Conservation (phyloP, 2,113 vertebrate species). For the Dasypus novemcinctus region DNA sequence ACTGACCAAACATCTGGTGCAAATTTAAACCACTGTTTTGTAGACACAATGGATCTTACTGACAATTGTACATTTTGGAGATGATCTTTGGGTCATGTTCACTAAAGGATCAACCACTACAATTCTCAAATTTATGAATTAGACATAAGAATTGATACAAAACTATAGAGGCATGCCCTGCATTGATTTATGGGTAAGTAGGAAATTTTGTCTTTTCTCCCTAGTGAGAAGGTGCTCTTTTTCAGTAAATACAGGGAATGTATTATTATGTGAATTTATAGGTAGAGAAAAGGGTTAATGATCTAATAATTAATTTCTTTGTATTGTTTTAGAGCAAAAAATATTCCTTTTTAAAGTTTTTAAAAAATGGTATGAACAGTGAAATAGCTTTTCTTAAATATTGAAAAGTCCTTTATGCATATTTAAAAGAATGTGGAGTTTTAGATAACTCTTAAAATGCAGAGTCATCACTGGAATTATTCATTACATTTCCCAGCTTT, state of each 20-base stretch:
- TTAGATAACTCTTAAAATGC: slow-evolving; percentile 34
- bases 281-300: background rate
- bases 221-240: background rate
- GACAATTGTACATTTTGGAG: background rate
- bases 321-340: background rate
- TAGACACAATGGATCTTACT: background rate
- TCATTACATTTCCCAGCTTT: background rate
- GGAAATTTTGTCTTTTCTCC: background rate
- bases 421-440: slow-evolving; percentile 18
- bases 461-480: background rate
- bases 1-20: background rate
- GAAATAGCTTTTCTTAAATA: background rate
- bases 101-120: background rate
- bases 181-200: background rate
- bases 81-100: background rate
- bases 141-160: background rate
- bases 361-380: background rate
- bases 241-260: background rate
- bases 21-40: background rate
- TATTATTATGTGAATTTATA: background rate
- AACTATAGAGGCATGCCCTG: background rate
- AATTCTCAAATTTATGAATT: background rate
- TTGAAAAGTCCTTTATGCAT: background rate
- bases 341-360: background rate
- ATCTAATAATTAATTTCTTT: background rate